phyloP scores from a whole-genome alignment of 2,113 vertebrate genomes.

The Mirounga angustirostris region DNA sequence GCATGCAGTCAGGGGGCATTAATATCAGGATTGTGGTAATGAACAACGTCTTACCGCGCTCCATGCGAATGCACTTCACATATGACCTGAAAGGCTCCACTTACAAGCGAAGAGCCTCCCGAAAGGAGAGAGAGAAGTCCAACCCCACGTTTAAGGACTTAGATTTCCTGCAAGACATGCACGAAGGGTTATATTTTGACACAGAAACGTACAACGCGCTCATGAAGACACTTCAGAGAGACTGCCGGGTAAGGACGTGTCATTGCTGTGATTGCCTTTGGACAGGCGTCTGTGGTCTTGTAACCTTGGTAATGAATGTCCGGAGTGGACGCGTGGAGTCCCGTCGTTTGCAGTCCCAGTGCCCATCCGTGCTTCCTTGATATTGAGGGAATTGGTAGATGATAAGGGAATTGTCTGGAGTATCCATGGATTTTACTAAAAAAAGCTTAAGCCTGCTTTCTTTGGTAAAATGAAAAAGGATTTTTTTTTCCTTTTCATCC shows the following conservation, averaged over 20 bases:
- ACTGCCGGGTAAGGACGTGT: conserved; percentile 93
- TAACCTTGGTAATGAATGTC: neutral
- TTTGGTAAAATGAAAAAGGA: conserved; percentile 35
- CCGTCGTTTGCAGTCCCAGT: neutral
- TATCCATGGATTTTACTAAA: neutral
- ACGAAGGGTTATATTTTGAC: conserved; percentile 97
- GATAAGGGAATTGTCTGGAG: neutral
- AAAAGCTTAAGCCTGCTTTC: neutral
- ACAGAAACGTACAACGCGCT: conserved; percentile 95
- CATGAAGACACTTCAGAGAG: conserved; percentile 97
- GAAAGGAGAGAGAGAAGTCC: conserved; percentile 93
- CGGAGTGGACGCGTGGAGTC: neutral
- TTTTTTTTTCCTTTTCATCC: conserved; percentile 2
- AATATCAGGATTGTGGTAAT: conserved; percentile 96
- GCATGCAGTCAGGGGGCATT: conserved; percentile 93
- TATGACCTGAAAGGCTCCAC: conserved; percentile 98
- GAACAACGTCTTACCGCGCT: conserved; percentile 97
- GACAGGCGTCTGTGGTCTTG: neutral
- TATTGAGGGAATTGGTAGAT: neutral
- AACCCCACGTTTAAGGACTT: conserved; percentile 97
- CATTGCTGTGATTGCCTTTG: neutral
- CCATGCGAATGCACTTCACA: conserved; percentile 95
- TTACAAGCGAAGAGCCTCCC: conserved; percentile 94
- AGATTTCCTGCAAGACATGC: conserved; percentile 98
- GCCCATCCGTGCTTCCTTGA: neutral